Evolutionary conservation across 2,797 vertebrate species (phyloP).

Genomic region (Bufotes viridis): DNA sequence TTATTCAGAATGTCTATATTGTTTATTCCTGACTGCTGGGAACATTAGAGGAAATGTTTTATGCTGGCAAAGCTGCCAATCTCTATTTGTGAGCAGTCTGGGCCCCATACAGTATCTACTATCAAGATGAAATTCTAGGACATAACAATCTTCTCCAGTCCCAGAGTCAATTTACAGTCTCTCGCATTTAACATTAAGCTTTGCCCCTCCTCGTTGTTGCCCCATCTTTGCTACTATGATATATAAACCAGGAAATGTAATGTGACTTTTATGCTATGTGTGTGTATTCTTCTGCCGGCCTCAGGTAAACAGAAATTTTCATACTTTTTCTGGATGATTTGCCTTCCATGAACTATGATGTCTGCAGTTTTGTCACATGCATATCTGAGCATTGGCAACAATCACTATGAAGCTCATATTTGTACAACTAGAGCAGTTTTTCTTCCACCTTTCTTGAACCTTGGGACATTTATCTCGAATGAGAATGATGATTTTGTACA

Average conservation of each 20-base stretch:
- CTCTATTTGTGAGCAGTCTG: constrained; percentile 46
- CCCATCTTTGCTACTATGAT: constrained; percentile 34
- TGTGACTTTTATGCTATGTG: constrained; percentile 45
- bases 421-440: neutral
- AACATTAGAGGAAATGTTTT: constrained; percentile 48
- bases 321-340: constrained; percentile 40
- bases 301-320: constrained; percentile 37
- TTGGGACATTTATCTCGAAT: constrained; percentile 1
- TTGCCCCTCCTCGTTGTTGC: constrained; percentile 17
- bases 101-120: constrained; percentile 21
- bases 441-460: neutral
- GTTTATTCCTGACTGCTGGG: constrained; percentile 42
- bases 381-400: neutral
- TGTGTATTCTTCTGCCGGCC: constrained; percentile 17
- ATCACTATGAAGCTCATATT: neutral
- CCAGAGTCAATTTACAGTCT: constrained; percentile 36
- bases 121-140: constrained; percentile 39
- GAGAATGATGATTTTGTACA: neutral
- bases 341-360: constrained; percentile 9
- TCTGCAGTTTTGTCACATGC: constrained; percentile 31
- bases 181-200: constrained; percentile 7
- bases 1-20: constrained; percentile 29
- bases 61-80: constrained; percentile 40
- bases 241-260: constrained; percentile 46
- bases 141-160: constrained; percentile 36